Evolutionary conservation across 2,113 vertebrate genomes (phyloP), one percentile per base, ranked within the genome.

Genomic region (Rhabdomys dilectus): DNA sequence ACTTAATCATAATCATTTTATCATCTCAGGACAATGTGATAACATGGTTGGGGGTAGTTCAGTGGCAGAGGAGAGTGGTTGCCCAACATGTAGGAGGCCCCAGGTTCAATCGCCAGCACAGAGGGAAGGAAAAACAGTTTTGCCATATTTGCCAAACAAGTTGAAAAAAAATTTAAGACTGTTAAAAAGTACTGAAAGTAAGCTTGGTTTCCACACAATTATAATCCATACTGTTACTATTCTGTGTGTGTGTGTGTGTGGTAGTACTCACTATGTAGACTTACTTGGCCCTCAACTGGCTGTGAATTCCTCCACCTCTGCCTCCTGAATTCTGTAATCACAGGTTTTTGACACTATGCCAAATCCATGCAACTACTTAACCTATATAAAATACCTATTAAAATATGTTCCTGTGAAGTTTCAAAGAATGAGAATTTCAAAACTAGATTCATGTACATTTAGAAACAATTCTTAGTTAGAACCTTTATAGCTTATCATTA

Each of bases 371-470:
- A 84, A 91, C 80, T 77, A 76, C 58, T 95, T 94, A 91, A 89
- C 77, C 45, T 91, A 77, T 70, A 39, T 91, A 51, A 51, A 51
- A 51, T 51, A 51, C 51, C 51, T 51, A 84, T 53, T 86, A 85
- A 93, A 93, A 93, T 36, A 56, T 48, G 86, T 4, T 58, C 45
- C 64, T 51, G 53, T 51, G 88, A 84, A 70, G 81, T 89, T 73
- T 89, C 51, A 76, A 76, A 91, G 66, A 68, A 36, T 85, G 80
- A 95, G 89, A 95, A 93, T 91, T 94, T 58, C 92, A 24, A 96
- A 85, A 84, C 86, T 24, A 93, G 66, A 95, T 36, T 94, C 53
- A 80, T 53, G 16, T 87, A 90, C 84, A 73, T 62, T 92, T 73
- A 86, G 78, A 92, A 92, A 87, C 3, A 89, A 76, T 34, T 58